A percentile compares a stretch with the other conserved stretches of the same genome.
Evolutionary conservation across 2,797 vertebrate species (phyloP).

Genomic region (Luscinia megarhynchos): DNA sequence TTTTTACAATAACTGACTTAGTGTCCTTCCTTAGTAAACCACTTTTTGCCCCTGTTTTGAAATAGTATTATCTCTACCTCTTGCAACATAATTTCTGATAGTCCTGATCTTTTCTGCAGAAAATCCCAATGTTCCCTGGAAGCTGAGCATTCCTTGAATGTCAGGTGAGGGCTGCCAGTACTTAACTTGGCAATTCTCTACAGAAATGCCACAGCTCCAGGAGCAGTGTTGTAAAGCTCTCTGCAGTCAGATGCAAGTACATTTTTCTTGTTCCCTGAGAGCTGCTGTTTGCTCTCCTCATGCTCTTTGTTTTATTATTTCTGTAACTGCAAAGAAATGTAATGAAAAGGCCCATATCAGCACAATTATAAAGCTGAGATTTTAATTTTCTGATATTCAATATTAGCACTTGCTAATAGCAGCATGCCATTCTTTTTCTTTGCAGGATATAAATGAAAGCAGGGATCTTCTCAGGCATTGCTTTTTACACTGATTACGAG

Average conservation of each 20-base stretch:
- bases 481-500: slow-evolving; percentile 22
- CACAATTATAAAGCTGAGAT: slow-evolving; percentile 28
- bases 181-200: neutral
- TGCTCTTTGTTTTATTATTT: slow-evolving; percentile 22
- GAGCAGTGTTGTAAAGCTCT: neutral
- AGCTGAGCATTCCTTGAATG: neutral
- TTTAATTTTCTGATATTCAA: slow-evolving; percentile 60
- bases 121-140: neutral
- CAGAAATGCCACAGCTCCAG: neutral
- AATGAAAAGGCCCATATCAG: slow-evolving; percentile 34
- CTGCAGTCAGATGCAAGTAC: neutral
- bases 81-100: neutral
- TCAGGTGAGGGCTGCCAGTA: neutral
- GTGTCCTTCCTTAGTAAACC: neutral
- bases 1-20: neutral
- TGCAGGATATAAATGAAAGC: slow-evolving; percentile 32
- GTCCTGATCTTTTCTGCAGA: neutral
- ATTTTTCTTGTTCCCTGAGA: neutral
- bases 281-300: neutral
- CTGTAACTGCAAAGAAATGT: neutral
- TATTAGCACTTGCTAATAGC: slow-evolving; percentile 55
- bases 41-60: neutral
- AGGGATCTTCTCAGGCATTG: slow-evolving; percentile 25
- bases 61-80: neutral
- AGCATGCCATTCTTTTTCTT: slow-evolving; percentile 5